A percentile compares a stretch with the other conserved stretches of the same genome.
Conservation (phyloP, 2,797 vertebrate species). For the Phalanger gymnotis region DNA sequence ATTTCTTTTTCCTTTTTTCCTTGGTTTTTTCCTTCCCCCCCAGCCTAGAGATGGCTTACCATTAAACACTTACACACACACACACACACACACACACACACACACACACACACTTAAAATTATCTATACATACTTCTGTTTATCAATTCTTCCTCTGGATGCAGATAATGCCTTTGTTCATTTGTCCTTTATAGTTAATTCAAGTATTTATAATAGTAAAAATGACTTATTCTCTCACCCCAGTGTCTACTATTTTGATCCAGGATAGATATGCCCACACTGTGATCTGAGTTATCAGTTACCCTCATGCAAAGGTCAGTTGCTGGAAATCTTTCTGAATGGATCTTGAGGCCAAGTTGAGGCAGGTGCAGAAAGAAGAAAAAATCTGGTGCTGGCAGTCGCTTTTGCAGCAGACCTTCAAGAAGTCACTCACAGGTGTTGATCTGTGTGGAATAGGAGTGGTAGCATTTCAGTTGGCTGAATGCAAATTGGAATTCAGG, state of each 20-base stretch:
- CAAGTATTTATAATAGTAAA: not conserved
- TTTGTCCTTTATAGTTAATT: not conserved
- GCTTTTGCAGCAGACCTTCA: not conserved
- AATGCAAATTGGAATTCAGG: not conserved
- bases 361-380: not conserved
- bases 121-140: not conserved
- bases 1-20: not conserved
- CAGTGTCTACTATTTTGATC: not conserved
- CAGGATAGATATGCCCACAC: not conserved
- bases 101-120: not conserved
- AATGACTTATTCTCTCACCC: not conserved
- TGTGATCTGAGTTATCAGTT: not conserved
- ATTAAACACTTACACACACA: not conserved
- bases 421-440: not conserved
- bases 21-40: no score
- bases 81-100: no score
- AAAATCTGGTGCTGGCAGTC: not conserved
- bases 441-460: not conserved
- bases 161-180: not conserved
- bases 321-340: not conserved
- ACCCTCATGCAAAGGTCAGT: not conserved
- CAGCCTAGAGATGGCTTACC: not conserved
- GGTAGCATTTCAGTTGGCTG: not conserved
- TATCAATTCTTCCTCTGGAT: not conserved
- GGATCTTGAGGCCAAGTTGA: not conserved